Percentiles rank a stretch among this genome's conserved stretches.
These are phyloP conservation scores for Sardinella longiceps DNA, from an alignment of 2,797 vertebrate species.

Conservation along the genomic window DNA sequence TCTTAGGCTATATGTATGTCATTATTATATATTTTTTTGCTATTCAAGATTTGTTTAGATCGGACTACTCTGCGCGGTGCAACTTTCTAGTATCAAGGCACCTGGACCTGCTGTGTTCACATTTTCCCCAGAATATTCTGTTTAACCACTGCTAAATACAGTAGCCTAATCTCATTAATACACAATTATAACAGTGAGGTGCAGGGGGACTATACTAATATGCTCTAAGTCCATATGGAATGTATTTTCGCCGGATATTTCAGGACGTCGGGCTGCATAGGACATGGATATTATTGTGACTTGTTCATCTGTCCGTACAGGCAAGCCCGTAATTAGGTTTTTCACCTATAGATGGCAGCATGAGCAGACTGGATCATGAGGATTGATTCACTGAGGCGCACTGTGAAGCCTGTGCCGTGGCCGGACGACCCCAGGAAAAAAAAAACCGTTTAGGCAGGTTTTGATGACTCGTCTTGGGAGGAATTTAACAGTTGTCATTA, in stretches of 20 bases:
- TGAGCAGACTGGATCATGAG: constrained; percentile 1
- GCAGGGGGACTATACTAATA: not conserved
- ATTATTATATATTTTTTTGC: too few relatives aligned
- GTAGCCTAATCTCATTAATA: not conserved
- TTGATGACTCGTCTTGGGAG: constrained; percentile 22
- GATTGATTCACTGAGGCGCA: not conserved
- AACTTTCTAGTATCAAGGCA: not conserved
- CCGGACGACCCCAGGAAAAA: constrained; percentile 4
- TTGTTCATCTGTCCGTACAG: not conserved
- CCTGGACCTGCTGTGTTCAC: not conserved
- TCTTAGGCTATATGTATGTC: too few relatives aligned
- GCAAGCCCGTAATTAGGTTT: constrained; percentile 28
- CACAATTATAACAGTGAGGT: not conserved
- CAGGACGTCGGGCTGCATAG: not conserved
- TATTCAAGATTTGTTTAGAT: not conserved
- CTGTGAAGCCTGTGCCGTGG: not conserved
- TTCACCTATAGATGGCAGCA: constrained; percentile 56
- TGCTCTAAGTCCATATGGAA: not conserved
- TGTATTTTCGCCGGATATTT: not conserved
- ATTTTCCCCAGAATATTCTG: not conserved
- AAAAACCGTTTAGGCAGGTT: not conserved
- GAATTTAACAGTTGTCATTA: constrained; percentile 19
- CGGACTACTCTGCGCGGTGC: not conserved
- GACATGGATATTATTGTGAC: not conserved
- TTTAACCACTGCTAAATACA: not conserved